Evolutionary conservation across 2,888 invertebrate genomes (phyloP), one percentile per base, ranked within the genome.

Genomic region (Lasioglossum vierecki): DNA sequence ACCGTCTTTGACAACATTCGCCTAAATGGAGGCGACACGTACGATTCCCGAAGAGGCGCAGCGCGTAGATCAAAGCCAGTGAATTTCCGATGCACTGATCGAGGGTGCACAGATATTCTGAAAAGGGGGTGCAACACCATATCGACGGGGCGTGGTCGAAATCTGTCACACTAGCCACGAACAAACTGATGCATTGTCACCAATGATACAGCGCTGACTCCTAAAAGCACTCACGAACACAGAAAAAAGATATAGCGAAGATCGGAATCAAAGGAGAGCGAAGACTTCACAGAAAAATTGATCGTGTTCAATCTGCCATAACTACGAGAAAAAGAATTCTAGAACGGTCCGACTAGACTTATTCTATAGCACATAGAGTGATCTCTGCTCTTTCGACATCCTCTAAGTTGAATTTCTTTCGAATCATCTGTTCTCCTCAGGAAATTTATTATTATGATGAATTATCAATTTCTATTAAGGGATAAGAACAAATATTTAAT

Each of bases 91-190:
- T 84, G 88, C 83, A 85, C 78, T 79, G 80, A 85, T 90, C 85
- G 86, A 86, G 87, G 87, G 89, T 86, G 85, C 87, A 82, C 87
- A 86, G 84, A 82, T 85, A 88, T 84, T 79, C 85, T 88, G 88
- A 84, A 87, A 88, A 89, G 53, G 89, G 89, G 88, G 89, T 86
- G 91, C 91, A 68, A 92, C 90, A 92, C 91, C 94, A 94, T 94
- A 94, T 94, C 94, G 94, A 94, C 90, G 90, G 94, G 94, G 94
- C 94, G 94, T 95, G 94, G 94, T 92, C 93, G 91, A 94, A 95
- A 94, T 95, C 94, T 95, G 94, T 94, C 94, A 94, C 93, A 94
- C 92, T 94, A 92, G 93, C 93, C 92, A 89, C 93, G 92, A 92
- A 93, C 91, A 92, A 93, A 92, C 93, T 92, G 82, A 77, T 79